Percentiles rank a stretch among this genome's conserved stretches.
phyloP scores from a whole-genome alignment of 2,113 vertebrate species.

The Hydropotes inermis region DNA sequence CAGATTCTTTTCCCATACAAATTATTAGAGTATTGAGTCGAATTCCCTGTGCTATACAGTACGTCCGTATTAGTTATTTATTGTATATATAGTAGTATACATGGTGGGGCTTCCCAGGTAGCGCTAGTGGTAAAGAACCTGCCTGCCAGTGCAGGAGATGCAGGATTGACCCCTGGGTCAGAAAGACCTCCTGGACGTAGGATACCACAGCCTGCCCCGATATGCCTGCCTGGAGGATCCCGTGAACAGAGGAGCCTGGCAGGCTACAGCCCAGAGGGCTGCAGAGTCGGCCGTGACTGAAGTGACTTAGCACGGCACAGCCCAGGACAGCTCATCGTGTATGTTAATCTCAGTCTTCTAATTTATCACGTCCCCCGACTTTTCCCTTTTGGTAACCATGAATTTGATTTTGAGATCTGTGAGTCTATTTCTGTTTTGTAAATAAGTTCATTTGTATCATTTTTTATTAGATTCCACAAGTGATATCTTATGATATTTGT shows the following conservation, averaged over 20 bases:
- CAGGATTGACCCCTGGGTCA: background rate
- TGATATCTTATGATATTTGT: background rate
- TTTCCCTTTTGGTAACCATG: background rate
- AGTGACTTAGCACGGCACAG: accelerated
- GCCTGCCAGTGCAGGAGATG: background rate
- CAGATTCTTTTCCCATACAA: background rate
- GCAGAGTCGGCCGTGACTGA: background rate
- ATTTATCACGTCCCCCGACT: background rate
- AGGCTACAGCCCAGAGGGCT: background rate
- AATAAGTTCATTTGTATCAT: background rate
- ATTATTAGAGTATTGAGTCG: too few relatives aligned
- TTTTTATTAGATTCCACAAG: background rate
- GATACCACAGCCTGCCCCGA: background rate
- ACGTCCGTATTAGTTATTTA: accelerated
- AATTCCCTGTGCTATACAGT: background rate
- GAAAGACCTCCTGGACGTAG: background rate
- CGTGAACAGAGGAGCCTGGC: background rate
- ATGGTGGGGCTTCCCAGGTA: background rate
- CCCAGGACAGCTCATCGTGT: accelerated
- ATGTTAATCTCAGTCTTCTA: background rate
- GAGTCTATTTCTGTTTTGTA: background rate
- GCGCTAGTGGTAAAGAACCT: background rate
- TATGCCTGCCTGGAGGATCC: background rate
- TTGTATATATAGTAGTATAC: background rate
- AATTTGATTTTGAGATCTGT: background rate